phyloP scores from a whole-genome alignment of 2,113 vertebrate species.

The Anguilla japonica region DNA sequence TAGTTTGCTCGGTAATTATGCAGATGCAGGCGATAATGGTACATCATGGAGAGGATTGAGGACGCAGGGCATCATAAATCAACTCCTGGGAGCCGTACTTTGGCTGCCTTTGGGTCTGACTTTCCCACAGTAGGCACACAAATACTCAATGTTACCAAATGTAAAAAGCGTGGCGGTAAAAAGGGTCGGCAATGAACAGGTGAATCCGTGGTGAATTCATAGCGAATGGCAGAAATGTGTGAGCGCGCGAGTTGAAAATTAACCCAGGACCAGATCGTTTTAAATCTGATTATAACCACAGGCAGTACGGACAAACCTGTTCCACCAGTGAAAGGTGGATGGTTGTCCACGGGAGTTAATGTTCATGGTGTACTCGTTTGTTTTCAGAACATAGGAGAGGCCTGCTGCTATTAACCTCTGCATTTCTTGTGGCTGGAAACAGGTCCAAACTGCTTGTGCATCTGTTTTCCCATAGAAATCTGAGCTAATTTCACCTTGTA shows the following conservation, averaged over 20 bases:
- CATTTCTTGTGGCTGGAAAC: not conserved
- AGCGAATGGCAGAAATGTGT: not conserved
- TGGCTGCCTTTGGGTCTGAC: not conserved
- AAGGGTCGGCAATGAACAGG: not conserved
- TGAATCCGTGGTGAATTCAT: not conserved
- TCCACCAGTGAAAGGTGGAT: not conserved
- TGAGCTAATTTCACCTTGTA: too few relatives aligned
- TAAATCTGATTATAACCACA: constrained; percentile 13
- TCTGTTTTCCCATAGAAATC: too few relatives aligned
- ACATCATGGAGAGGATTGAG: not conserved
- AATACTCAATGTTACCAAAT: not conserved
- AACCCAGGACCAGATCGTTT: not conserved
- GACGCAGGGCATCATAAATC: not conserved
- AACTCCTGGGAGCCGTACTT: not conserved
- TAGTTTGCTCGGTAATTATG: not conserved
- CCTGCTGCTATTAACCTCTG: not conserved
- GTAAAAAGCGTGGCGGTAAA: not conserved
- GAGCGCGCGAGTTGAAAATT: constrained; percentile 22
- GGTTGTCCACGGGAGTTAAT: not conserved
- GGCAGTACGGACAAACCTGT: not conserved
- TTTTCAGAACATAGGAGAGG: not conserved
- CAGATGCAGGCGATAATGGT: not conserved
- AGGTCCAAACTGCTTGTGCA: not conserved
- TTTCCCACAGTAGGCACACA: not conserved
- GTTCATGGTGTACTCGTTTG: constrained; percentile 13